These are phyloP conservation scores for Chironomus tepperi DNA, from an alignment of 1,140 invertebrate species.

Conservation along the genomic window DNA sequence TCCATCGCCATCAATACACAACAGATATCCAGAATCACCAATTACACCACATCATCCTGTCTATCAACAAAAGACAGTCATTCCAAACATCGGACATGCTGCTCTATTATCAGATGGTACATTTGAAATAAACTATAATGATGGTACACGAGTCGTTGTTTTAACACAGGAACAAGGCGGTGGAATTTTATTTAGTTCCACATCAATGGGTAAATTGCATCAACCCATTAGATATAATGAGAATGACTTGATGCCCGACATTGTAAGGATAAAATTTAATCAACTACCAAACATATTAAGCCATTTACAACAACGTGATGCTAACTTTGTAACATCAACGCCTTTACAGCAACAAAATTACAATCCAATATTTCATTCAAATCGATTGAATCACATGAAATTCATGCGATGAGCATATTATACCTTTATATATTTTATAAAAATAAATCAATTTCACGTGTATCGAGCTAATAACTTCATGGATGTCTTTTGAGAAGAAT, in stretches of 20 bases:
- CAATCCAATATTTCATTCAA: not conserved
- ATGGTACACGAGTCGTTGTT: conserved; percentile 38
- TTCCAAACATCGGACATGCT: conserved; percentile 36
- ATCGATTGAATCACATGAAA: conserved; percentile 21
- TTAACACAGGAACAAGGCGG: conserved; percentile 40
- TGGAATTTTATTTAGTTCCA: conserved; percentile 40
- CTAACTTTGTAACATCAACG: not conserved
- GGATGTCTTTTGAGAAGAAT: no score
- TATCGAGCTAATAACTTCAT: not conserved
- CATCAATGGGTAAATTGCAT: conserved; percentile 34
- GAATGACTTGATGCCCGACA: conserved; percentile 38
- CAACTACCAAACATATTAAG: conserved; percentile 41
- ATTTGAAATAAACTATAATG: conserved; percentile 38
- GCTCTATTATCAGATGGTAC: conserved; percentile 37
- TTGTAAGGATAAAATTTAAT: conserved; percentile 41
- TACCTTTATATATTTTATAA: not conserved
- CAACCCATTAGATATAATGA: conserved; percentile 39
- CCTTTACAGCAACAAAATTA: not conserved
- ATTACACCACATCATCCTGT: conserved; percentile 31
- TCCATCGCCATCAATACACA: conserved; percentile 25
- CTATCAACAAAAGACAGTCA: conserved; percentile 33
- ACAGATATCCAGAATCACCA: not conserved
- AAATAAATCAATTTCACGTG: no score
- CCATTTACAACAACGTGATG: conserved; percentile 36
- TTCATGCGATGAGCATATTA: conserved; percentile 15